phyloP scores from a whole-genome alignment of 2,797 vertebrate species.

The Hydrophis major region DNA sequence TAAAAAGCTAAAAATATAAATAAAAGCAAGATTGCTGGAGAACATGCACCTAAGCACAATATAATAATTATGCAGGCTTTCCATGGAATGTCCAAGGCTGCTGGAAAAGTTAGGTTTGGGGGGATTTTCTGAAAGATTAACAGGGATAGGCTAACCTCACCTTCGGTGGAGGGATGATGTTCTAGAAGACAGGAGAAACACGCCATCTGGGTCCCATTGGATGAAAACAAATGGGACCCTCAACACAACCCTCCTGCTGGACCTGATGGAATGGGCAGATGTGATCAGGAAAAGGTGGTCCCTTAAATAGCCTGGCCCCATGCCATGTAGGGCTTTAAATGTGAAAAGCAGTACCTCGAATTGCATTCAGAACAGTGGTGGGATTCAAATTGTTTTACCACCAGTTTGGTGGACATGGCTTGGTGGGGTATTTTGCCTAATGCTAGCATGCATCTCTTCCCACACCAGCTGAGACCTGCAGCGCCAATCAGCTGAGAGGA shows the following conservation, averaged over 20 bases:
- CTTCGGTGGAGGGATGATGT: rapidly evolving
- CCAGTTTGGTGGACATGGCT: too few species aligned
- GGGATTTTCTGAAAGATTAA: neutral
- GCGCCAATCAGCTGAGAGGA: too few species aligned
- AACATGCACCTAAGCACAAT: neutral
- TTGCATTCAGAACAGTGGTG: neutral
- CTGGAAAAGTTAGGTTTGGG: neutral
- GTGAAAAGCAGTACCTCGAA: neutral
- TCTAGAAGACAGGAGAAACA: neutral
- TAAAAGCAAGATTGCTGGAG: neutral
- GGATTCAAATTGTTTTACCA: too few species aligned
- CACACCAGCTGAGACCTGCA: too few species aligned
- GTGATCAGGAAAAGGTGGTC: neutral
- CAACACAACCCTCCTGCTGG: neutral
- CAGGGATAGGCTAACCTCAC: neutral
- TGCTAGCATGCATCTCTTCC: too few species aligned
- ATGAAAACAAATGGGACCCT: neutral
- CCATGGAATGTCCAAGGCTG: neutral
- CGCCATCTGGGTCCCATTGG: neutral
- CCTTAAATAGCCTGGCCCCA: neutral
- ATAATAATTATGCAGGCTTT: neutral
- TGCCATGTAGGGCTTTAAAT: neutral
- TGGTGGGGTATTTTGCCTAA: too few species aligned
- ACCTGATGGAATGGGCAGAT: neutral
- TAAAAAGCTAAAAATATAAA: neutral